A percentile compares a stretch with the other conserved stretches of the same genome.
Conservation (phyloP, 2,888 invertebrate species). For the Cephus nigrinus region DNA sequence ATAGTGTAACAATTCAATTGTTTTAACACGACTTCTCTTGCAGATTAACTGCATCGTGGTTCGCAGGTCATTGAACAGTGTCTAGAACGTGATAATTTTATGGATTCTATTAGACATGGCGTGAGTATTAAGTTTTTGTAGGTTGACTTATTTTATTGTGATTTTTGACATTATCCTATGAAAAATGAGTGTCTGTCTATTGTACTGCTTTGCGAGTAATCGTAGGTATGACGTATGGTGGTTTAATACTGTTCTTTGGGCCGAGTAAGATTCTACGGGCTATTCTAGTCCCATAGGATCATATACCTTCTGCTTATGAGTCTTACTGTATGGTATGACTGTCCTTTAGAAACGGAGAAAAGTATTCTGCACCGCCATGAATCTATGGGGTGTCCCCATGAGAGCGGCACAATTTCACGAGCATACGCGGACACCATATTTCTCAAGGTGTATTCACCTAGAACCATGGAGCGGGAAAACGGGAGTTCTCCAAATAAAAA, state of each 20-base stretch:
- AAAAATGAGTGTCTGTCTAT: background rate
- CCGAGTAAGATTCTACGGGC: background rate
- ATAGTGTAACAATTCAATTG: background rate
- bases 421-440: background rate
- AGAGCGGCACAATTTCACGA: background rate
- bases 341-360: background rate
- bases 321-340: background rate
- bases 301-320: background rate
- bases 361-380: background rate
- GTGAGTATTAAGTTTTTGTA: background rate
- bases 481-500: conserved; percentile 10
- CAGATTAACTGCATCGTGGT: background rate
- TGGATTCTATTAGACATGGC: background rate
- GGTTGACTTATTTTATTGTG: background rate
- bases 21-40: background rate
- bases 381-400: background rate
- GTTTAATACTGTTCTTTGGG: background rate
- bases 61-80: background rate
- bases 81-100: background rate
- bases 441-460: background rate
- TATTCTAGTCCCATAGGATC: background rate
- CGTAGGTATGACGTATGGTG: background rate
- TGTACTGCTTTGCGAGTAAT: background rate
- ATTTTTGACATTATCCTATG: background rate
- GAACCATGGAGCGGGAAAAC: background rate